Evolutionary conservation across 2,888 invertebrate genomes (phyloP).

Genomic region (Eucera pruinosa): DNA sequence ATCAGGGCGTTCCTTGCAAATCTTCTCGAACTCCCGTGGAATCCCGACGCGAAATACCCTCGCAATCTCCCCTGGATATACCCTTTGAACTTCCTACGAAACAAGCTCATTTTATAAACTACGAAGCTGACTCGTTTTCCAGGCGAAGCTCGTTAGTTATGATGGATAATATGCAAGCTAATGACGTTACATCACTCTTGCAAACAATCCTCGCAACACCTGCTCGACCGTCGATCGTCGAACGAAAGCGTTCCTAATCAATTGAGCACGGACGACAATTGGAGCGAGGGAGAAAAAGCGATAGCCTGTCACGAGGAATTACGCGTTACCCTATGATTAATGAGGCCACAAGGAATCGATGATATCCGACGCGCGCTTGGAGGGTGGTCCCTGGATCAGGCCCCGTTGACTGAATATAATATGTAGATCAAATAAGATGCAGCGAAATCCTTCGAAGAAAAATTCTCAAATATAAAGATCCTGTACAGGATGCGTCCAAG

Average conservation of each 20-base stretch:
- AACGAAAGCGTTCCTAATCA: conserved; percentile 33
- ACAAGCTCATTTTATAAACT: background rate
- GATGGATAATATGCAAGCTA: conserved; percentile 37
- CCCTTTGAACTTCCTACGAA: background rate
- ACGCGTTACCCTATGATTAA: conserved; percentile 46
- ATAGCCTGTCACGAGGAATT: conserved; percentile 40
- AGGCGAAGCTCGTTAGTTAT: conserved; percentile 27
- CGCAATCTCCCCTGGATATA: no score
- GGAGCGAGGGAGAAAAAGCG: conserved; percentile 33
- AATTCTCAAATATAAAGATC: no score
- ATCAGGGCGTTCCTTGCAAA: conserved; percentile 28
- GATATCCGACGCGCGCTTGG: conserved; percentile 34
- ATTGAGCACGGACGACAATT: conserved; percentile 40
- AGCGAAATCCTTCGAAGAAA: background rate
- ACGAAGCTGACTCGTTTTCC: conserved; percentile 2
- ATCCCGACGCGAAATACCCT: background rate
- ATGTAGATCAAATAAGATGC: background rate
- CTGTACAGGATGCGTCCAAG: no score
- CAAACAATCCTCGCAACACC: conserved; percentile 41
- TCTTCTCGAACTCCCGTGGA: conserved; percentile 14
- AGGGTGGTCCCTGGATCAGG: conserved; percentile 29
- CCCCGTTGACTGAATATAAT: background rate
- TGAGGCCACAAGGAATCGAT: conserved; percentile 32
- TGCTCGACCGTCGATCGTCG: conserved; percentile 18
- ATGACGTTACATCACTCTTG: conserved; percentile 45